A percentile compares a stretch with the other conserved stretches of the same genome.
phyloP scores from a whole-genome alignment of 2,113 vertebrate genomes.

The Butastur rufipennis region DNA sequence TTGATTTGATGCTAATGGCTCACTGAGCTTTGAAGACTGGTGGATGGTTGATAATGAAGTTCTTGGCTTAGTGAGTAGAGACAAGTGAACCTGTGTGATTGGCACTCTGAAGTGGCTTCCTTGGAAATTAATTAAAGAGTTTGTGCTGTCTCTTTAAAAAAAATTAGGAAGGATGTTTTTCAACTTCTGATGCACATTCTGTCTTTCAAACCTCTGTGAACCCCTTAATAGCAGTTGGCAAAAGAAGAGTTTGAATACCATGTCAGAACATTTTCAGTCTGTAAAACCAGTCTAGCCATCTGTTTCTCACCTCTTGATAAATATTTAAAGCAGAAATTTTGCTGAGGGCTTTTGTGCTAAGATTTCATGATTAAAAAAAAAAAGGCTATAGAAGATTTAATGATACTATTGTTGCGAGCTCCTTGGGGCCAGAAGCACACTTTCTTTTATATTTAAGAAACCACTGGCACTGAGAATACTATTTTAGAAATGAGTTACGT shows the following conservation, averaged over 20 bases:
- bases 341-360: conserved; percentile 27
- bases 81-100: background rate
- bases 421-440: conserved; percentile 17
- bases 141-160: background rate
- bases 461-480: background rate
- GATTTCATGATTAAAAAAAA: conserved; percentile 21
- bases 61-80: background rate
- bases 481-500: conserved; percentile 11
- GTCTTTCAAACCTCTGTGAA: background rate
- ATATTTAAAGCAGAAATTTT: conserved; percentile 57
- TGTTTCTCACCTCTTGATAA: conserved; percentile 59
- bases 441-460: conserved; percentile 48
- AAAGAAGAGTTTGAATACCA: background rate
- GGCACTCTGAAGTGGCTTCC: background rate
- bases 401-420: conserved; percentile 12
- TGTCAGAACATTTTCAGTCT: conserved; percentile 15
- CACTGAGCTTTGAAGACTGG: background rate
- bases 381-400: background rate
- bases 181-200: background rate
- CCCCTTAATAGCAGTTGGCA: conserved; percentile 18
- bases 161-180: background rate
- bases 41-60: background rate
- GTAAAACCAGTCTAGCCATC: conserved; percentile 54
- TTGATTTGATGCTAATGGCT: background rate
- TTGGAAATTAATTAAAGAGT: conserved; percentile 21